A percentile compares a stretch with the other conserved stretches of the same genome.
Evolutionary conservation across 1,140 invertebrate genomes (phyloP).

Genomic region (Drosophila kurseongensis): DNA sequence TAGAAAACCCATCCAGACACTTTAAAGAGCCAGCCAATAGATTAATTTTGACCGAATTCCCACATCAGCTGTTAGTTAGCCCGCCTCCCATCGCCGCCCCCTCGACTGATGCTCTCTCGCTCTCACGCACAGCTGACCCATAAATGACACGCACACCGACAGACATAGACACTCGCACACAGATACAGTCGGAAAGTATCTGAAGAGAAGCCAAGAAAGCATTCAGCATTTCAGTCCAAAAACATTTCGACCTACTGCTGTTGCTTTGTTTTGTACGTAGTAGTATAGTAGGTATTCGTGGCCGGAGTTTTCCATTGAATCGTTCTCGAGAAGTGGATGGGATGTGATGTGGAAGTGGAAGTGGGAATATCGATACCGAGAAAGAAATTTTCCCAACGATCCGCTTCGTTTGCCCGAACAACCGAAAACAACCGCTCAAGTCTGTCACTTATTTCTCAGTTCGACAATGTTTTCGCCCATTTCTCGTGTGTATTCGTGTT

Average conservation of each 20-base stretch:
- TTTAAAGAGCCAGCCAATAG: constrained; percentile 19
- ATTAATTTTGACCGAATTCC: constrained; percentile 48
- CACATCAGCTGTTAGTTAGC: constrained; percentile 41
- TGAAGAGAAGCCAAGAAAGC: constrained; percentile 56
- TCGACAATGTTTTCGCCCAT: constrained; percentile 70
- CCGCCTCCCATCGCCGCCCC: constrained; percentile 20
- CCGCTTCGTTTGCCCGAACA: constrained; percentile 54
- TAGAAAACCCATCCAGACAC: constrained; percentile 5
- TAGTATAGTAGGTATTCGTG: constrained; percentile 31
- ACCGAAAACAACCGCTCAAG: constrained; percentile 33
- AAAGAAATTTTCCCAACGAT: constrained; percentile 73
- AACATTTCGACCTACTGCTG: constrained; percentile 69
- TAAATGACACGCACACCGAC: constrained; percentile 63
- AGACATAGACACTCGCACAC: constrained; percentile 35
- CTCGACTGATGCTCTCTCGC: constrained; percentile 19
- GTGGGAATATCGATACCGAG: constrained; percentile 45
- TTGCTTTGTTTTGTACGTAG: constrained; percentile 56
- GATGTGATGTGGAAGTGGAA: constrained; percentile 18
- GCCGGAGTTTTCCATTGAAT: constrained; percentile 77
- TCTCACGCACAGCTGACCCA: constrained; percentile 80
- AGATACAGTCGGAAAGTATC: constrained; percentile 22
- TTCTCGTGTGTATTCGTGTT: constrained; percentile 38
- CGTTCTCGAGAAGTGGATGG: constrained; percentile 59
- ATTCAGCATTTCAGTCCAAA: constrained; percentile 28
- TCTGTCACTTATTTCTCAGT: constrained; percentile 47